These are phyloP conservation scores for Machimus atricapillus DNA, from an alignment of 2,888 invertebrate genomes.

Conservation along the genomic window DNA sequence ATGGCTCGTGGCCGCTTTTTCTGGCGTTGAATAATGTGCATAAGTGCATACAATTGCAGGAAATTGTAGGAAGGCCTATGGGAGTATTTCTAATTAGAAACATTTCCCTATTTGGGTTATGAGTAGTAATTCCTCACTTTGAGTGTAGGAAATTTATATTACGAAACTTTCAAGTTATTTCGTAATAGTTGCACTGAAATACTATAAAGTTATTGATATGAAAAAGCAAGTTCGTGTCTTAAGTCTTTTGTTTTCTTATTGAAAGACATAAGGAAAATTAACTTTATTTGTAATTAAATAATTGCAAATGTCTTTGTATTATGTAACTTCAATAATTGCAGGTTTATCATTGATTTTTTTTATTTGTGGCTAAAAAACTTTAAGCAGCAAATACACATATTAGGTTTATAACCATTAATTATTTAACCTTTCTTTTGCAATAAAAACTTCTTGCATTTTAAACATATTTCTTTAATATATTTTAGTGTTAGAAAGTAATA, in stretches of 20 bases:
- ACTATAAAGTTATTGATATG: neutral
- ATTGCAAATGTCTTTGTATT: no score
- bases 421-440: no score
- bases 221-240: slow-evolving; percentile 36
- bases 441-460: no score
- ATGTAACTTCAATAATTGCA: no score
- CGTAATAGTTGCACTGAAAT: neutral
- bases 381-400: no score
- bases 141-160: neutral
- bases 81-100: neutral
- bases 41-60: neutral
- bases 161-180: neutral
- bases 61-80: neutral
- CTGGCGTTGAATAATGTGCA: neutral
- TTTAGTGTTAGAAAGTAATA: no score
- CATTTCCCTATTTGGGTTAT: neutral
- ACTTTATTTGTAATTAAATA: no score
- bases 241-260: slow-evolving; percentile 40
- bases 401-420: no score
- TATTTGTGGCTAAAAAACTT: no score
- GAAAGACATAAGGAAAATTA: neutral
- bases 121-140: neutral
- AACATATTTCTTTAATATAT: no score
- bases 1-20: neutral
- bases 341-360: no score